These are phyloP conservation scores for Palaemon carinicauda DNA, from an alignment of 1,140 invertebrate genomes.

Conservation along the genomic window DNA sequence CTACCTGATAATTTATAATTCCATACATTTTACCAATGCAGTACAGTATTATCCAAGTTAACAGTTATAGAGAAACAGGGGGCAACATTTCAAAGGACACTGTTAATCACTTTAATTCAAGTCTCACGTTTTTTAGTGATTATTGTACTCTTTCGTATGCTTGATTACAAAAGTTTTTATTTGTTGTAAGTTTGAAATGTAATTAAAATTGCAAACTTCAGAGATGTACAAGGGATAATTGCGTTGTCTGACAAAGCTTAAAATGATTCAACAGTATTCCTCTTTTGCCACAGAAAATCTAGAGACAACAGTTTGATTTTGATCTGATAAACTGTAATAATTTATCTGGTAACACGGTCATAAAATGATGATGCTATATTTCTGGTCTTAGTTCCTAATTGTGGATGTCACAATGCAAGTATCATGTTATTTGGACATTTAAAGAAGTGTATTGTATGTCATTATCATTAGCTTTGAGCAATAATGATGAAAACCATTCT, in stretches of 20 bases:
- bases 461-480: neutral
- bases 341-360: neutral
- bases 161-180: neutral
- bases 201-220: too few relatives aligned
- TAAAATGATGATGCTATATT: neutral
- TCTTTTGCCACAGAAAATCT: too few relatives aligned
- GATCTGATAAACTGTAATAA: neutral
- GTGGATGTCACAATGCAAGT: conserved; percentile 33
- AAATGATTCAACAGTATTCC: too few relatives aligned
- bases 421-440: conserved; percentile 20
- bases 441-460: neutral
- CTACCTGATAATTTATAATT: neutral
- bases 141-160: neutral
- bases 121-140: neutral
- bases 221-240: too few relatives aligned
- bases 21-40: conserved; percentile 1
- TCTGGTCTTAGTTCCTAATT: conserved; percentile 20
- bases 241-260: too few relatives aligned
- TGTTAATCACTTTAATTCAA: neutral
- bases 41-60: neutral
- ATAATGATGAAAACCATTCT: neutral
- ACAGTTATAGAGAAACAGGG: neutral
- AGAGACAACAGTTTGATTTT: neutral
- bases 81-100: too few relatives aligned
- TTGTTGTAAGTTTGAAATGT: neutral